Evolutionary conservation across 2,888 invertebrate species (phyloP).

Genomic region (Limnephilus marmoratus): DNA sequence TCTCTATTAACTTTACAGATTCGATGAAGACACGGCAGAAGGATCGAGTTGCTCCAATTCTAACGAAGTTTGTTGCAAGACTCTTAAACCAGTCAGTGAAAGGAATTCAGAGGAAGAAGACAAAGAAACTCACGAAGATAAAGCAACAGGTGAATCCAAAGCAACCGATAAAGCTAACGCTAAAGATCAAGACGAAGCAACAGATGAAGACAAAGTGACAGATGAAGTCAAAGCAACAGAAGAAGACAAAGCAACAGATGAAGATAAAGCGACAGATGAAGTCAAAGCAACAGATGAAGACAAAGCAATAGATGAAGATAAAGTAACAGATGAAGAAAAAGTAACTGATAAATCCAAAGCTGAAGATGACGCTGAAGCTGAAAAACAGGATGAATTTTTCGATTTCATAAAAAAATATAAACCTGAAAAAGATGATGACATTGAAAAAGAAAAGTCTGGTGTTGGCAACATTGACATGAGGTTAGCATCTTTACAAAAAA

Average conservation of each 20-base stretch:
- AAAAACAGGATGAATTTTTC: not conserved
- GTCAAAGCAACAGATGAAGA: not conserved
- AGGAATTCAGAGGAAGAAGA: not conserved
- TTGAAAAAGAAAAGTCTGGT: not conserved
- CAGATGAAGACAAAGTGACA: not conserved
- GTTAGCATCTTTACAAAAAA: not conserved
- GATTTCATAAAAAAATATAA: not conserved
- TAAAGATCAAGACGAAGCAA: not conserved
- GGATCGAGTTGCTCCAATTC: not conserved
- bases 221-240: not conserved
- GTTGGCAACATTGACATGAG: not conserved
- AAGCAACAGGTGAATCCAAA: not conserved
- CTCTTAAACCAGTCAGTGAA: not conserved
- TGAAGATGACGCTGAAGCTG: not conserved
- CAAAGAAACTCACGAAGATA: not conserved
- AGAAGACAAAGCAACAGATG: not conserved
- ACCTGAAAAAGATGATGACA: not conserved
- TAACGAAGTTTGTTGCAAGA: not conserved
- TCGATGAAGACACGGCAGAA: not conserved
- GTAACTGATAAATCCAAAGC: not conserved
- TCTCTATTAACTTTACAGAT: not conserved
- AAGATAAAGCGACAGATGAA: not conserved
- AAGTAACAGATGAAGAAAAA: not conserved
- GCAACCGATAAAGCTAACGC: not conserved
- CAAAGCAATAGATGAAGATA: no score